Conservation (phyloP, 2,113 vertebrate genomes). For the Scopus umbretta region DNA sequence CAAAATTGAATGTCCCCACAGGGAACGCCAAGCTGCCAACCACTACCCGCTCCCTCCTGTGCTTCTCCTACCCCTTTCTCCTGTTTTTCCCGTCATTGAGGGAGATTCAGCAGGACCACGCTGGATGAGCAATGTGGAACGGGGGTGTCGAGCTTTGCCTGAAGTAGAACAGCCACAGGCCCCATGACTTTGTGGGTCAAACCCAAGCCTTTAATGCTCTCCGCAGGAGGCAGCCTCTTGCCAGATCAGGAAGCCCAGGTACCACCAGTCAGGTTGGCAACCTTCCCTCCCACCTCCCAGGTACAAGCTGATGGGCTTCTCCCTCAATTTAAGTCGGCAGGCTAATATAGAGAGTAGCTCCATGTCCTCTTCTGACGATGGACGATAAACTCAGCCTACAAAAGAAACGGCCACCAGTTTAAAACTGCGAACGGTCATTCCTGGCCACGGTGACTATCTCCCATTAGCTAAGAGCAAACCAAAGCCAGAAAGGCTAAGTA, state of each 20-base stretch:
- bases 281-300: not conserved
- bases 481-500: not conserved
- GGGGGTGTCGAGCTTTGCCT: no score
- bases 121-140: not conserved
- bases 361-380: not conserved
- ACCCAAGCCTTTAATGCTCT: not conserved
- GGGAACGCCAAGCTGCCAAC: not conserved
- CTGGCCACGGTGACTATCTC: not conserved
- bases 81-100: not conserved
- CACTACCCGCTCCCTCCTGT: not conserved
- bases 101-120: not conserved
- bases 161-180: not conserved
- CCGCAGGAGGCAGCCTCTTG: not conserved
- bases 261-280: not conserved
- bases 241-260: not conserved
- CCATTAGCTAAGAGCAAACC: not conserved
- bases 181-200: not conserved
- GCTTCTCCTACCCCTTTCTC: not conserved
- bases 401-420: rapidly evolving
- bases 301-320: not conserved
- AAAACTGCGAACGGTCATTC: not conserved
- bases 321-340: not conserved
- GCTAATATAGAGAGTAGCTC: not conserved
- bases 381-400: not conserved
- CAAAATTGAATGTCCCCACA: not conserved